A percentile compares a stretch with the other conserved stretches of the same genome.
Evolutionary conservation across 1,140 invertebrate species (phyloP).

Genomic region (Bemisia tabaci): DNA sequence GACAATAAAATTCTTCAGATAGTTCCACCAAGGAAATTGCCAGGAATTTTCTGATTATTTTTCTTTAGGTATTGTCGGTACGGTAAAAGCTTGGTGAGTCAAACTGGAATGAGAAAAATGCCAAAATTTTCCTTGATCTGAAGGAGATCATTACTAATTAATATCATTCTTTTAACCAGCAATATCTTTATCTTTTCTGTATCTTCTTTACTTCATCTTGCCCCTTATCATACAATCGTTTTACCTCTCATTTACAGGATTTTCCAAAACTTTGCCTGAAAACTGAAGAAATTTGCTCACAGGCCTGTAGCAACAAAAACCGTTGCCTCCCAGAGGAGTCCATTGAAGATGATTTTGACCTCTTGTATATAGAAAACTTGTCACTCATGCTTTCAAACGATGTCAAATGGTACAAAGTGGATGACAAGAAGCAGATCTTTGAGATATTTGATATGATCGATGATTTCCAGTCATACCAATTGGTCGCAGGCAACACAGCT

Average conservation of each 20-base stretch:
- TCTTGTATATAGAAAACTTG: neutral
- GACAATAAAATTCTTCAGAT: too few relatives aligned
- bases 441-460: slow-evolving; percentile 37
- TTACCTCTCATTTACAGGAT: neutral
- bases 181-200: too few relatives aligned
- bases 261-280: slow-evolving; percentile 4
- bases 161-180: too few relatives aligned
- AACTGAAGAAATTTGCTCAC: neutral
- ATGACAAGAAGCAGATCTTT: slow-evolving; percentile 28
- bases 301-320: neutral
- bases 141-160: too few relatives aligned
- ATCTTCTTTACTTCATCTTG: too few relatives aligned
- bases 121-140: too few relatives aligned
- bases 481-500: slow-evolving; percentile 54
- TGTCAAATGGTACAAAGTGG: slow-evolving; percentile 13
- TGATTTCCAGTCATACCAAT: slow-evolving; percentile 34
- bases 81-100: too few relatives aligned
- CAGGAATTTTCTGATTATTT: too few relatives aligned
- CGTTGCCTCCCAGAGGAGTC: neutral
- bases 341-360: neutral
- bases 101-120: too few relatives aligned
- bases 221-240: too few relatives aligned
- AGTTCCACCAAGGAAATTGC: too few relatives aligned
- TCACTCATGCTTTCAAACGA: neutral
- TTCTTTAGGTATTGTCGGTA: too few relatives aligned